Conservation (phyloP, 2,797 vertebrate genomes). For the Propithecus perrieri region DNA sequence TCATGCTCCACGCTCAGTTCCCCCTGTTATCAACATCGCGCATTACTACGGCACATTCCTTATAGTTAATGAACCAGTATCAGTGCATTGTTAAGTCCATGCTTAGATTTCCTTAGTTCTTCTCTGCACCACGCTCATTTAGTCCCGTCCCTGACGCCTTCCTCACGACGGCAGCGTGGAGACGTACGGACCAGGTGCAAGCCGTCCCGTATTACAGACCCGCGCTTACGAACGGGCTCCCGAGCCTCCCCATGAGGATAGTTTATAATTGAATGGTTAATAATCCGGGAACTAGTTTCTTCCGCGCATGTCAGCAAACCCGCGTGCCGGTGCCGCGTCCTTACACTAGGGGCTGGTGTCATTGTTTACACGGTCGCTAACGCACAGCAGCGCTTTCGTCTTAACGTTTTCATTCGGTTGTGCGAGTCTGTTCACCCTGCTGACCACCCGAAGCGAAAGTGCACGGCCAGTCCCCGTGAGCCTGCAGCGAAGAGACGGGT, state of each 20-base stretch:
- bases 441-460: neutral
- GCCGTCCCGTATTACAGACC: too few species aligned
- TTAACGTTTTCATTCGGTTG: neutral
- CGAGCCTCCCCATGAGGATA: neutral
- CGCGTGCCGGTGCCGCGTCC: too few species aligned
- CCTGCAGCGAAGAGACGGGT: too few species aligned
- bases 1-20: neutral
- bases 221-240: neutral
- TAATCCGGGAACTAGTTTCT: neutral
- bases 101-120: neutral
- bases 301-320: neutral
- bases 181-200: neutral
- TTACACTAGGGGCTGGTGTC: too few species aligned
- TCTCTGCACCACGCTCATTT: neutral
- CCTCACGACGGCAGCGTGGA: neutral
- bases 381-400: too few species aligned
- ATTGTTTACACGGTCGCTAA: too few species aligned
- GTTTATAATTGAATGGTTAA: neutral
- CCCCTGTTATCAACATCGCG: neutral
- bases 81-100: neutral
- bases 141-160: neutral
- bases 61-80: neutral
- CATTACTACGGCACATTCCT: neutral
- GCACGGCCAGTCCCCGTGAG: neutral
- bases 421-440: neutral